phyloP scores from a whole-genome alignment of 2,113 vertebrate species.

The Phrynosoma platyrhinos region DNA sequence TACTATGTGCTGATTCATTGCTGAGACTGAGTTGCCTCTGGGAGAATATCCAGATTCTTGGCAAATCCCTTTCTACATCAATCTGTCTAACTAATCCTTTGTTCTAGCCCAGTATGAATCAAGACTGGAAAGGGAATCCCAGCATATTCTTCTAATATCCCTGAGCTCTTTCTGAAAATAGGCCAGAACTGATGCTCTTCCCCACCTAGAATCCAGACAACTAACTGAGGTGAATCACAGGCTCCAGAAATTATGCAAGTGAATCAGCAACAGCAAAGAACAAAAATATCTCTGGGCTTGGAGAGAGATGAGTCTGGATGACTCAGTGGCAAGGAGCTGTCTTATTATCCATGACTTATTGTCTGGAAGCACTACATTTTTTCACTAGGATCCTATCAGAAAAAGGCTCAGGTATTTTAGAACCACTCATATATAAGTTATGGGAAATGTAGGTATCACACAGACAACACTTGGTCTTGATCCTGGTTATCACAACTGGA shows the following conservation, averaged over 20 bases:
- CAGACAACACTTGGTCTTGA: fast-evolving
- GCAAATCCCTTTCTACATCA: constrained; percentile 11
- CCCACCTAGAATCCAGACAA: constrained; percentile 30
- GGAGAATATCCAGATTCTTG: constrained; percentile 18
- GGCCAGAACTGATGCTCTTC: constrained; percentile 23
- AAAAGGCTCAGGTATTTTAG: neutral
- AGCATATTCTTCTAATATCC: constrained; percentile 4
- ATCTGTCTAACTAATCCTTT: constrained; percentile 37
- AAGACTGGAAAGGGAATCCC: constrained; percentile 26
- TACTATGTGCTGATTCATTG: constrained; percentile 27
- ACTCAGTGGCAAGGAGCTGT: constrained; percentile 17
- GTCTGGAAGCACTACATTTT: fast-evolving
- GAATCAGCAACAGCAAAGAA: neutral
- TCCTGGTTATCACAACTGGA: neutral
- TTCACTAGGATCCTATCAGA: constrained; percentile 11
- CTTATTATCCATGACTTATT: neutral
- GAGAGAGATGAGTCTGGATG: neutral
- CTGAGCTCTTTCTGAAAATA: constrained; percentile 16
- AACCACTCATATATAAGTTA: constrained; percentile 47
- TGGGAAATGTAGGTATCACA: fast-evolving
- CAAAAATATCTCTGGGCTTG: constrained; percentile 29
- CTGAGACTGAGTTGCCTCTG: neutral
- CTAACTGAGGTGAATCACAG: constrained; percentile 37
- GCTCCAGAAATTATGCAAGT: constrained; percentile 15
- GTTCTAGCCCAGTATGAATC: constrained; percentile 35